These are phyloP conservation scores for Fistularia tabacaria DNA, from an alignment of 2,797 vertebrate species.

Conservation along the genomic window DNA sequence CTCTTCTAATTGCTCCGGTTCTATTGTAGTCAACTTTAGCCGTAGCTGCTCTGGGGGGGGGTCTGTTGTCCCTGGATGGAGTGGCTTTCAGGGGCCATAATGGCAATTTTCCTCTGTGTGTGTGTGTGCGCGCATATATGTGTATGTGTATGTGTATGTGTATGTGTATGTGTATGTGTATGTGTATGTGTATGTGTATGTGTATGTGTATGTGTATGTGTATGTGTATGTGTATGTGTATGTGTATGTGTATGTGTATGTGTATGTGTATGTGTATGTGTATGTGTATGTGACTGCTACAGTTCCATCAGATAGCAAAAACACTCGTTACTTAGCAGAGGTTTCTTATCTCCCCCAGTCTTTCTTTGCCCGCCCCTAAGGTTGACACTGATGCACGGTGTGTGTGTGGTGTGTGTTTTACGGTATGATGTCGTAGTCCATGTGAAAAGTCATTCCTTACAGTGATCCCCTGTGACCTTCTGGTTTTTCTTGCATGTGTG, in stretches of 20 bases:
- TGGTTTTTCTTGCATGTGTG: slow-evolving; percentile 45
- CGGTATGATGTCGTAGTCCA: slow-evolving; percentile 54
- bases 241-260: slow-evolving; percentile 29
- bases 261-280: slow-evolving; percentile 33
- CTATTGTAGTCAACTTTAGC: slow-evolving; percentile 70
- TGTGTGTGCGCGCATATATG: too few relatives aligned
- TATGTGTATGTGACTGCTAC: slow-evolving; percentile 23
- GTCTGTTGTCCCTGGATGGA: slow-evolving; percentile 56
- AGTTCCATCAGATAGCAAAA: slow-evolving; percentile 54
- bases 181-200: slow-evolving; percentile 28
- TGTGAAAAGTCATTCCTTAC: slow-evolving; percentile 68
- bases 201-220: slow-evolving; percentile 31
- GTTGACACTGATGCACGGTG: slow-evolving; percentile 36
- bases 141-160: slow-evolving; percentile 29
- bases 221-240: slow-evolving; percentile 32
- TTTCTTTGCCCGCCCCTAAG: slow-evolving; percentile 45
- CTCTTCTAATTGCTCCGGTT: slow-evolving; percentile 63
- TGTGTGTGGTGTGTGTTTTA: slow-evolving; percentile 30
- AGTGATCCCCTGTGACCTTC: slow-evolving; percentile 49
- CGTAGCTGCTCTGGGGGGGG: slow-evolving; percentile 44
- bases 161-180: slow-evolving; percentile 29
- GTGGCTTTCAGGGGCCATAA: slow-evolving; percentile 54
- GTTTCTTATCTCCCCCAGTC: slow-evolving; percentile 50
- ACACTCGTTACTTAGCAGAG: slow-evolving; percentile 25
- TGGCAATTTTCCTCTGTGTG: slow-evolving; percentile 45